A percentile compares a stretch with the other conserved stretches of the same genome.
phyloP scores from a whole-genome alignment of 2,797 vertebrate species.

The Kryptolebias ocellatus region DNA sequence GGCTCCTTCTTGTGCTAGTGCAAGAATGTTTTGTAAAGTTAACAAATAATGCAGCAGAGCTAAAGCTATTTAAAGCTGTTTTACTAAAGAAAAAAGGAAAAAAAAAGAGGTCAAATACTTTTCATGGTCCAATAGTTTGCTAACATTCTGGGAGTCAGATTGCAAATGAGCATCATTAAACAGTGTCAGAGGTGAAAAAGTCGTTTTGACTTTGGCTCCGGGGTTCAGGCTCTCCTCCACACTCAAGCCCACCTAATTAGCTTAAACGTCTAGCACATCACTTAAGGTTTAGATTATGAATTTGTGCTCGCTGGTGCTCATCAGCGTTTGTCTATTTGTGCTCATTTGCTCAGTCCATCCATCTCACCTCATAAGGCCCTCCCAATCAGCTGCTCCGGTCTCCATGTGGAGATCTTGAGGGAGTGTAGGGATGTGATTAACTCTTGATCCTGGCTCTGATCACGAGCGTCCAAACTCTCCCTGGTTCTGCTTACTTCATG shows the following conservation, averaged over 20 bases:
- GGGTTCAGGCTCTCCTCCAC: constrained; percentile 67
- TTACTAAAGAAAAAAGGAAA: not conserved
- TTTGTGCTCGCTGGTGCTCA: constrained; percentile 10
- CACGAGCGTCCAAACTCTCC: constrained; percentile 32
- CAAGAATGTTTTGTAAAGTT: constrained; percentile 1
- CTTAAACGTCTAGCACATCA: constrained; percentile 65
- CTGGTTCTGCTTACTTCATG: constrained; percentile 29
- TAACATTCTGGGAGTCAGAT: constrained; percentile 71
- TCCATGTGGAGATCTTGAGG: constrained; percentile 3
- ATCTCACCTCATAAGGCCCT: constrained; percentile 48
- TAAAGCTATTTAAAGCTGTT: too few species aligned
- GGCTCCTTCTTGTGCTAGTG: constrained; percentile 12
- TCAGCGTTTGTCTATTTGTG: not conserved
- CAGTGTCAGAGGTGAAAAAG: constrained; percentile 80
- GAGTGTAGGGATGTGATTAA: constrained; percentile 29
- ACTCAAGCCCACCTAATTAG: constrained; percentile 68
- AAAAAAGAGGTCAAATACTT: constrained; percentile 27
- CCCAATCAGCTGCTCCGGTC: constrained; percentile 4
- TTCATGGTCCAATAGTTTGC: constrained; percentile 50
- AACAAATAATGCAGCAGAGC: not conserved
- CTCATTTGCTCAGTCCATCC: constrained; percentile 27
- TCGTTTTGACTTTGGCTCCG: constrained; percentile 67
- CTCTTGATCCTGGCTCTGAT: constrained; percentile 32
- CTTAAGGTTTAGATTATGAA: constrained; percentile 42
- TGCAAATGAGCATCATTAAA: constrained; percentile 79